These are phyloP conservation scores for Rhingia campestris DNA, from an alignment of 2,888 invertebrate genomes.

Conservation along the genomic window DNA sequence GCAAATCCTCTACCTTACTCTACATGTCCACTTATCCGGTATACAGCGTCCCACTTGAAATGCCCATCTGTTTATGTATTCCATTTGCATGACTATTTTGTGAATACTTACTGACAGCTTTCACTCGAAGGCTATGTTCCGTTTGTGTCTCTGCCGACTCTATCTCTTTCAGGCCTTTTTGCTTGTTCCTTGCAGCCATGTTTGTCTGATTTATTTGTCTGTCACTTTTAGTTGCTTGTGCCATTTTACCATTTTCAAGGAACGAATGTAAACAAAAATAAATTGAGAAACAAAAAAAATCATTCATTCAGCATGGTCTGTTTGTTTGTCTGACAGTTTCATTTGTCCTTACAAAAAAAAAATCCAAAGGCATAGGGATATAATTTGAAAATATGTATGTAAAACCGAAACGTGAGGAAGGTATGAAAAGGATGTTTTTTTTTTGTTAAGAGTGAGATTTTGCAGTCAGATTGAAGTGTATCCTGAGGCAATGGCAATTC, in stretches of 20 bases:
- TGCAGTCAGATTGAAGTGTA: slow-evolving; percentile 7
- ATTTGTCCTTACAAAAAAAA: slow-evolving; percentile 2
- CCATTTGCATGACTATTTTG: slow-evolving; percentile 63
- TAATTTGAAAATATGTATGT: slow-evolving; percentile 6
- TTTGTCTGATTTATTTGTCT: slow-evolving; percentile 52
- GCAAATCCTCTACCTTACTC: slow-evolving; percentile 27
- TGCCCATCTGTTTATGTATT: slow-evolving; percentile 61
- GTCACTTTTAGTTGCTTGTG: slow-evolving; percentile 43
- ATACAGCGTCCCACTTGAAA: slow-evolving; percentile 24
- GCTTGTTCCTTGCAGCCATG: slow-evolving; percentile 23
- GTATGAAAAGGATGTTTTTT: background rate
- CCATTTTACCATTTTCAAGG: slow-evolving; percentile 14
- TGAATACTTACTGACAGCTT: slow-evolving; percentile 64
- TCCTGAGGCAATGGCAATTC: slow-evolving; percentile 27
- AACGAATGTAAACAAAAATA: slow-evolving; percentile 46
- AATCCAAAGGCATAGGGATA: background rate
- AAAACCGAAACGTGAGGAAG: slow-evolving; percentile 15
- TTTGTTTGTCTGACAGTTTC: slow-evolving; percentile 9
- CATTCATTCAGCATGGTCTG: slow-evolving; percentile 21
- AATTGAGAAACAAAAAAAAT: slow-evolving; percentile 26
- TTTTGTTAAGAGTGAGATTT: background rate
- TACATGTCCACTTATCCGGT: slow-evolving; percentile 19
- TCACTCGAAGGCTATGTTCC: slow-evolving; percentile 37
- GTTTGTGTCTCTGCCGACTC: slow-evolving; percentile 20
- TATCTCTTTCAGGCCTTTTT: background rate